Conservation (phyloP, 2,888 invertebrate species). For the Apotomis capreana region DNA sequence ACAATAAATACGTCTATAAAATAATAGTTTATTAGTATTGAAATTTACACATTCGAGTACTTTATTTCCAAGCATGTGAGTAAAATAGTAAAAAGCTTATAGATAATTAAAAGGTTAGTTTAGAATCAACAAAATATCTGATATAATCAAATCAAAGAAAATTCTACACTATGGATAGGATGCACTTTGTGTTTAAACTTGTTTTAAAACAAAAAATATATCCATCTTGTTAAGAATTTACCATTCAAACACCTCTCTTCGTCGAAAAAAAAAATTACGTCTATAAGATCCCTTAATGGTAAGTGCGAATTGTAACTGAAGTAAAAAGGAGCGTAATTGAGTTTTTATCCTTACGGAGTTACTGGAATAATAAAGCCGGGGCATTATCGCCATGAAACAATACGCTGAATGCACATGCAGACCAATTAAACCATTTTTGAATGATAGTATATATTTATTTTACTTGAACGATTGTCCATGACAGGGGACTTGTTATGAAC, state of each 20-base stretch:
- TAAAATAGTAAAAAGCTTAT: no score
- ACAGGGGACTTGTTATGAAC: conserved; percentile 11
- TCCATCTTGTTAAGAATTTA: not conserved
- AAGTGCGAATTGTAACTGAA: conserved; percentile 3
- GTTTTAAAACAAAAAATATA: not conserved
- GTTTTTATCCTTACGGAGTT: conserved; percentile 10
- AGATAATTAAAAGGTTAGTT: no score
- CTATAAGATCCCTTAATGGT: conserved; percentile 3
- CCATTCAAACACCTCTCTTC: not conserved
- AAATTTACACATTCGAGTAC: no score
- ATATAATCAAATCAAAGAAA: no score
- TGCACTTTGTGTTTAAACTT: not conserved
- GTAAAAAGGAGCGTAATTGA: conserved; percentile 3
- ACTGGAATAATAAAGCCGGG: conserved; percentile 4
- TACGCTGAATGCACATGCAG: conserved; percentile 29
- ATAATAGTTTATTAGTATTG: no score
- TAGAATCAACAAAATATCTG: no score
- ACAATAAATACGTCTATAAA: no score
- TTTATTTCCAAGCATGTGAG: no score
- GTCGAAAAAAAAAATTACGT: not conserved
- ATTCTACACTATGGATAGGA: no score
- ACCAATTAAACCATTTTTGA: conserved; percentile 25
- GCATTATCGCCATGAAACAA: conserved; percentile 27
- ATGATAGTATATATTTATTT: conserved; percentile 3
- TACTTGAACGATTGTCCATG: not conserved